Evolutionary conservation across 1,140 invertebrate genomes (phyloP), one percentile per base, ranked within the genome.

Genomic region (Nasonia giraulti): DNA sequence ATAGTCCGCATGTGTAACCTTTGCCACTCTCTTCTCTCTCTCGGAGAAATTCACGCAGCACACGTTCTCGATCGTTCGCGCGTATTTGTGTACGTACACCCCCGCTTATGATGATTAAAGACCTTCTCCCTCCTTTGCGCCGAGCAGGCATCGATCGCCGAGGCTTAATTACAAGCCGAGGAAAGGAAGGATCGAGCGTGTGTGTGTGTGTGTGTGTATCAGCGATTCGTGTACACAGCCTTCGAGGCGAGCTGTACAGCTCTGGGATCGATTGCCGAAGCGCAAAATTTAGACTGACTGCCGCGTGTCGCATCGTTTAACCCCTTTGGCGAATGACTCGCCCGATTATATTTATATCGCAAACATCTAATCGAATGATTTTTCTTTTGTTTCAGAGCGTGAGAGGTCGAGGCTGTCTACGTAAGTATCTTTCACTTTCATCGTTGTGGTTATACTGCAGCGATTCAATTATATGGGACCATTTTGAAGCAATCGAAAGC

Each of bases 371-470:
- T 62, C 17, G 55, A 20, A 7, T n/a, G 55, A 62, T 62, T 80
- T 89, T 88, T 88, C 89, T 66, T 91, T 86, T 92, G 91, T 93
- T 93, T 83, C 91, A 93, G 92, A 93, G 85, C 91, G 92, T 40
- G 92, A 92, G 85, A 90, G 91, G 87, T 90, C 55, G 87, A 90
- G 91, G 87, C 87, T 91, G 71, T 88, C 89, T 77, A 87, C 91
- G 92, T 93, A 91, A 93, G 92, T 93, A 91, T 69, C 66, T 17
- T 47, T 33, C 68, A 62, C 55, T 62, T 62, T 62, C 55, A 62
- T 62, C 55, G 6, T 6, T 62, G 55, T 6, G 17, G 4, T 20
- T n/a, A n/a, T 62, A 62, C 20, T 27, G 27, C 27, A 27, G 27
- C 17, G 5, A 62, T 62, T 62, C 20, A 62, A 62, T 62, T 62